Conservation (phyloP, 2,113 vertebrate genomes). For the Sapayoa aenigma region DNA sequence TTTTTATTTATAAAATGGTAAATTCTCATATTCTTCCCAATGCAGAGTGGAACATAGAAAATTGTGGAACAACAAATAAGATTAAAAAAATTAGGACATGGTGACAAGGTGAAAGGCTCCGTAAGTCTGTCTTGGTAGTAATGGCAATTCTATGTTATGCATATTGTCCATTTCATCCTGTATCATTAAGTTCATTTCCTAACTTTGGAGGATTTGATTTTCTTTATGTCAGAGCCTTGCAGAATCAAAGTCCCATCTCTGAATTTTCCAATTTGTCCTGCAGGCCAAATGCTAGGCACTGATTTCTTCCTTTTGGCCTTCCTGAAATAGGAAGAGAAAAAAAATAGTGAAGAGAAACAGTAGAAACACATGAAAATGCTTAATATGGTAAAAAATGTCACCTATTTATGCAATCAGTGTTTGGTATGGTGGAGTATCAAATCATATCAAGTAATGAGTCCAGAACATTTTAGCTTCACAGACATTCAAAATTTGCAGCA, state of each 20-base stretch:
- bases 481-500: background rate
- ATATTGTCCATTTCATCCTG: background rate
- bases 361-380: background rate
- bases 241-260: slow-evolving; percentile 90
- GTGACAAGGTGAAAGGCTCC: background rate
- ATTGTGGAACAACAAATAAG: background rate
- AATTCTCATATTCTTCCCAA: background rate
- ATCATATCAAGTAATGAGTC: background rate
- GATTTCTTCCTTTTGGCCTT: slow-evolving; percentile 75
- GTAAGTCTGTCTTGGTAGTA: background rate
- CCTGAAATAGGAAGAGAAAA: slow-evolving; percentile 54
- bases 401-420: background rate
- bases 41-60: background rate
- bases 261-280: slow-evolving; percentile 90
- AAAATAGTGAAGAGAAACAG: background rate
- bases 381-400: background rate
- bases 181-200: slow-evolving; percentile 57
- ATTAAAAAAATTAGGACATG: background rate
- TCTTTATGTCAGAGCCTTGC: slow-evolving; percentile 85
- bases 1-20: slow-evolving; percentile 33
- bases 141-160: background rate
- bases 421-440: background rate
- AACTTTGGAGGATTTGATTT: slow-evolving; percentile 82
- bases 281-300: slow-evolving; percentile 70
- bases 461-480: background rate